Evolutionary conservation across 1,140 invertebrate genomes (phyloP).

Genomic region (Bombus fervidus): DNA sequence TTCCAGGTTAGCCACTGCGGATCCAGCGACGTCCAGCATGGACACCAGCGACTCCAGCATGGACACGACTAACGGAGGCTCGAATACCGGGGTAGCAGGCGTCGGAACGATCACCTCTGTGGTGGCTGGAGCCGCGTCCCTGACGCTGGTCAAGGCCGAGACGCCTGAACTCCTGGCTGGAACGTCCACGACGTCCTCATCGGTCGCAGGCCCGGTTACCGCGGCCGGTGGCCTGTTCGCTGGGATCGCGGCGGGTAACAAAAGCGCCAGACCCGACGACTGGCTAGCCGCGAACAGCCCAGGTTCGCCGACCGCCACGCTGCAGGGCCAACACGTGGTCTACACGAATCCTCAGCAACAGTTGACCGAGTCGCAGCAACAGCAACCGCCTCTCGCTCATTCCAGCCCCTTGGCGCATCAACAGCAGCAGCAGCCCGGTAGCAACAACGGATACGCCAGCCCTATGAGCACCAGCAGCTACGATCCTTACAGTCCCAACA

Average conservation of each 20-base stretch:
- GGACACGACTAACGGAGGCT: constrained; percentile 58
- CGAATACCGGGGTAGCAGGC: constrained; percentile 43
- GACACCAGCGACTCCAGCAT: constrained; percentile 64
- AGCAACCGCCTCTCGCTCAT: constrained; percentile 69
- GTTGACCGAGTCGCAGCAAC: constrained; percentile 64
- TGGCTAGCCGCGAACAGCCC: constrained; percentile 85
- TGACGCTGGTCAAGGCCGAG: constrained; percentile 76
- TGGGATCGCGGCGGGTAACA: constrained; percentile 73
- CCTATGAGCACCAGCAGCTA: constrained; percentile 92
- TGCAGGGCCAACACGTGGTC: constrained; percentile 81
- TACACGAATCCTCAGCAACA: constrained; percentile 69
- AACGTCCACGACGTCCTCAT: constrained; percentile 67
- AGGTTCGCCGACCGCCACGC: constrained; percentile 82
- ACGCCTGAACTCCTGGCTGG: constrained; percentile 74
- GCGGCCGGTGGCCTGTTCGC: constrained; percentile 70
- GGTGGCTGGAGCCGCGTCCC: constrained; percentile 57
- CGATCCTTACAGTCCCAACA: constrained; percentile 93
- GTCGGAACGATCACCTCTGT: constrained; percentile 55
- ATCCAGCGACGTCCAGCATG: constrained; percentile 55
- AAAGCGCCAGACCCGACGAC: constrained; percentile 83
- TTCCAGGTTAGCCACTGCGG: constrained; percentile 72
- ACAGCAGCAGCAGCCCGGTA: constrained; percentile 85
- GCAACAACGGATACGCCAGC: constrained; percentile 91
- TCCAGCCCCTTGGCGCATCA: constrained; percentile 81
- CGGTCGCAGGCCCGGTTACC: constrained; percentile 64